These are phyloP conservation scores for Archips crataeganus DNA, from an alignment of 2,888 invertebrate species.

Conservation along the genomic window DNA sequence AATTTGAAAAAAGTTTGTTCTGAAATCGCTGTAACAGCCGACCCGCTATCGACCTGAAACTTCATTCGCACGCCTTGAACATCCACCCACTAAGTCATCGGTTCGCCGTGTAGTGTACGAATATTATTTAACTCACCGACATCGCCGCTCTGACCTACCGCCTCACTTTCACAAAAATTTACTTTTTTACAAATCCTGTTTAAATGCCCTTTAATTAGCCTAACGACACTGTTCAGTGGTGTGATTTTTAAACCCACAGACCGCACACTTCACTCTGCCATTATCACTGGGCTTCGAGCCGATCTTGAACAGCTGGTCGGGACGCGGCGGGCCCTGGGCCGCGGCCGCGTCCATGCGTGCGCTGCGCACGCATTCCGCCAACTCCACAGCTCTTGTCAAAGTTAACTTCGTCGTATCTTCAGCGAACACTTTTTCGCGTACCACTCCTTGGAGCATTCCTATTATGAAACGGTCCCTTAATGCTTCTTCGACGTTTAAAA, in stretches of 20 bases:
- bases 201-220: conserved; percentile 9
- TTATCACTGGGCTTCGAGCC: neutral
- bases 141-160: conserved; percentile 10
- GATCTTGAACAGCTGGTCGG: conserved; percentile 14
- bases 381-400: conserved; percentile 4
- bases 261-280: neutral
- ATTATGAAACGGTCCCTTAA: neutral
- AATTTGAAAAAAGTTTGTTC: neutral
- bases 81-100: neutral
- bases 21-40: conserved; percentile 8
- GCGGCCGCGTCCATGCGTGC: conserved; percentile 4
- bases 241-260: conserved; percentile 9
- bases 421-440: conserved; percentile 9
- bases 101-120: conserved; percentile 5
- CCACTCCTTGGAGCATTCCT: conserved; percentile 7
- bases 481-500: neutral
- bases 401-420: conserved; percentile 2
- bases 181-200: conserved; percentile 22
- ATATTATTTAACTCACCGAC: conserved; percentile 16
- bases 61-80: neutral
- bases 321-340: neutral
- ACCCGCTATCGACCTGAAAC: conserved; percentile 14
- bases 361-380: conserved; percentile 13
- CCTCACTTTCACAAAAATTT: neutral
- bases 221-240: conserved; percentile 12